These are phyloP conservation scores for Watsonalla binaria DNA, from an alignment of 2,888 invertebrate genomes.

Conservation along the genomic window DNA sequence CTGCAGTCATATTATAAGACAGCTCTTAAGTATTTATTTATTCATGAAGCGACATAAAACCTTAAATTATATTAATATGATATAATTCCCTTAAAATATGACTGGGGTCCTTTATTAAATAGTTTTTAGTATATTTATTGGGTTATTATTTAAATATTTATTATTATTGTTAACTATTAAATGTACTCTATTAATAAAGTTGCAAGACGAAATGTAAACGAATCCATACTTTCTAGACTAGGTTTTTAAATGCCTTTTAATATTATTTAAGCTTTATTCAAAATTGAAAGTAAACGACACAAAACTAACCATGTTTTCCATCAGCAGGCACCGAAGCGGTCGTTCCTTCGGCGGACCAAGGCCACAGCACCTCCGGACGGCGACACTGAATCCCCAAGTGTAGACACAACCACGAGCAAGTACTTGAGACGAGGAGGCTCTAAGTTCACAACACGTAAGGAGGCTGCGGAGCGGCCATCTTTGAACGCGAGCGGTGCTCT, in stretches of 20 bases:
- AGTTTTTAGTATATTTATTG: neutral
- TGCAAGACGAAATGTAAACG: no score
- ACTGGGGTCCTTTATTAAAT: neutral
- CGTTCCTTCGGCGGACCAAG: constrained; percentile 66
- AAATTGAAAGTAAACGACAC: constrained; percentile 7
- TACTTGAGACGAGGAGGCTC: constrained; percentile 38
- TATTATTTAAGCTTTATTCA: no score
- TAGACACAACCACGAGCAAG: constrained; percentile 47
- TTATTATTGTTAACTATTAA: no score
- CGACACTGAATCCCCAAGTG: constrained; percentile 12
- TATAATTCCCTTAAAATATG: no score
- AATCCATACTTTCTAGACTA: no score
- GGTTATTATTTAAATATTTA: no score
- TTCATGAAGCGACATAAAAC: no score
- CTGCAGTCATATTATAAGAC: no score
- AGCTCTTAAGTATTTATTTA: no score
- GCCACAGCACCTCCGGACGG: constrained; percentile 50
- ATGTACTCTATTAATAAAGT: no score
- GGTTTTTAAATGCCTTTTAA: no score
- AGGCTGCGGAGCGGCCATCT: constrained; percentile 49
- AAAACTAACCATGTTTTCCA: constrained; percentile 33
- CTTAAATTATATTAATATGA: no score
- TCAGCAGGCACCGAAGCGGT: constrained; percentile 52
- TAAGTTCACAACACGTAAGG: constrained; percentile 38
- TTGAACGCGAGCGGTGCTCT: constrained; percentile 34